Percentiles rank a stretch among this genome's conserved stretches.
Conservation (phyloP, 2,888 invertebrate genomes). For the Tinea trinotella region DNA sequence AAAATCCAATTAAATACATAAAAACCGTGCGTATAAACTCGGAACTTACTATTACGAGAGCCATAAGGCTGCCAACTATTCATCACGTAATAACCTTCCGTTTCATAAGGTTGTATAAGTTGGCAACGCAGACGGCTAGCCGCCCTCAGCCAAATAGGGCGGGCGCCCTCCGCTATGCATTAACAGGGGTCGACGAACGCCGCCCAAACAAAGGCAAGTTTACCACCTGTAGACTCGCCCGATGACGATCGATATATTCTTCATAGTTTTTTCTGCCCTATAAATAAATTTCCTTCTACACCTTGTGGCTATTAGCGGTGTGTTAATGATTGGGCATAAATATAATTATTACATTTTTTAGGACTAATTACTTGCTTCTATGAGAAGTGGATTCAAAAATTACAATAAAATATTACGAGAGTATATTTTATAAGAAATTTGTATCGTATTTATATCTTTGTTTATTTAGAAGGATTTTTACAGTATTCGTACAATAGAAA, state of each 20-base stretch:
- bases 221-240: conserved; percentile 39
- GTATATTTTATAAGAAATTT: no score
- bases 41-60: not conserved
- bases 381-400: no score
- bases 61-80: not conserved
- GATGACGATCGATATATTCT: conserved; percentile 4
- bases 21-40: not conserved
- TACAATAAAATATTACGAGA: no score
- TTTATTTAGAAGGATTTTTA: no score
- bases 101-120: conserved; percentile 5
- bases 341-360: no score
- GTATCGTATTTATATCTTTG: no score
- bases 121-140: conserved; percentile 47
- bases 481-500: no score
- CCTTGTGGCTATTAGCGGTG: no score
- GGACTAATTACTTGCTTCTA: no score
- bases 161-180: conserved; percentile 9
- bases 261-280: not conserved
- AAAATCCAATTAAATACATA: not conserved
- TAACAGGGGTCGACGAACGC: conserved; percentile 46
- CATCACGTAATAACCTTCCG: conserved; percentile 10
- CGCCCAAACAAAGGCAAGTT: conserved; percentile 51
- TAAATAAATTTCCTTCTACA: not conserved
- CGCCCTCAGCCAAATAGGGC: conserved; percentile 24
- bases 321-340: no score